Percentiles rank a stretch among this genome's conserved stretches.
phyloP scores from a whole-genome alignment of 2,888 invertebrate genomes.

The Drosophila histrio region DNA sequence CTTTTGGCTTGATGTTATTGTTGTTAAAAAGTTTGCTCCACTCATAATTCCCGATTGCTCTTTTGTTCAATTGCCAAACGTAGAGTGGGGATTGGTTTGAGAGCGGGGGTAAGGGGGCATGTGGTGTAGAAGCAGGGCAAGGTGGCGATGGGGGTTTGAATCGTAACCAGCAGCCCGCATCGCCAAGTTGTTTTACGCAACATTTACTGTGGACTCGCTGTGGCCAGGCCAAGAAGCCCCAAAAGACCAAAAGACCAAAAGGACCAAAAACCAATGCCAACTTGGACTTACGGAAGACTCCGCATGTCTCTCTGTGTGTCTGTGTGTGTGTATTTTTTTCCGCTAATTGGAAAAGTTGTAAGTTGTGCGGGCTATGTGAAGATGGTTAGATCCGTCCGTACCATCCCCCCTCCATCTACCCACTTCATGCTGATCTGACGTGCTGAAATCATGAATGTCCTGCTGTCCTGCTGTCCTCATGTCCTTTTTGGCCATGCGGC shows the following conservation, averaged over 20 bases:
- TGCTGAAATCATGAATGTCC: constrained; percentile 29
- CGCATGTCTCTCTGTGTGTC: constrained; percentile 13
- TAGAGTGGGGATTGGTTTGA: constrained; percentile 5
- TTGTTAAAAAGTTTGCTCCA: constrained; percentile 72
- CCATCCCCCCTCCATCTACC: background rate
- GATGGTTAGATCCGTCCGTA: constrained; percentile 3
- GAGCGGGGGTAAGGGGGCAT: background rate
- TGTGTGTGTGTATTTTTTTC: constrained; percentile 53
- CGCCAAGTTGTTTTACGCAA: constrained; percentile 75
- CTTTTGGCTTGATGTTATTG: constrained; percentile 49
- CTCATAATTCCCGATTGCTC: constrained; percentile 78
- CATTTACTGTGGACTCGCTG: constrained; percentile 60
- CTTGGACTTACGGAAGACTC: constrained; percentile 43
- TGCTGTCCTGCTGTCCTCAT: constrained; percentile 4
- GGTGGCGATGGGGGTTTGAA: background rate
- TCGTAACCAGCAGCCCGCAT: constrained; percentile 52
- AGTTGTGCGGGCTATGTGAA: constrained; percentile 61
- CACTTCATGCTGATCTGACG: constrained; percentile 28
- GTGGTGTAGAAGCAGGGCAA: background rate
- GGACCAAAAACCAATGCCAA: constrained; percentile 42
- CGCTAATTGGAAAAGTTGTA: constrained; percentile 82
- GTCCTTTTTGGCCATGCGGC: constrained; percentile 37
- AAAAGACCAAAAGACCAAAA: constrained; percentile 18
- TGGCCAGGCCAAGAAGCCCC: constrained; percentile 46
- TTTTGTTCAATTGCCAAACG: constrained; percentile 72